Conservation (phyloP, 2,797 vertebrate species). For the Gymnoscopelus microlampas region DNA sequence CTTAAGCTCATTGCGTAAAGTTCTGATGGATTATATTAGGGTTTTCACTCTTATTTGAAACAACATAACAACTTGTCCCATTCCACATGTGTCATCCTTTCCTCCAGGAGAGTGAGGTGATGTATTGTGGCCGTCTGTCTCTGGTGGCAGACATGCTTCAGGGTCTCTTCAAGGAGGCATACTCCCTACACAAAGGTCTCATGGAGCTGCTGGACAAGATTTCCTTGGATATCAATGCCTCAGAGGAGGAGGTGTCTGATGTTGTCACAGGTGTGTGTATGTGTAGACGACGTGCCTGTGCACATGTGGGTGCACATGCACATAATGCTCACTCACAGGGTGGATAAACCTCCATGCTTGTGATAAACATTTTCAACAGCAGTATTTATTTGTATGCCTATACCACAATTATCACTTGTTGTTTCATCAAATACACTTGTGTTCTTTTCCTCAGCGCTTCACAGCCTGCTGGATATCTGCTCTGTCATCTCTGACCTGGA, state of each 20-base stretch:
- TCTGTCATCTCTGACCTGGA: conserved; percentile 91
- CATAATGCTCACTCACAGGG: too few relatives aligned
- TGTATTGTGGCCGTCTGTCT: conserved; percentile 90
- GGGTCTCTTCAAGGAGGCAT: conserved; percentile 91
- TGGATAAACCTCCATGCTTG: too few relatives aligned
- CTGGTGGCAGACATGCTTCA: conserved; percentile 93
- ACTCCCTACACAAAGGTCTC: conserved; percentile 91
- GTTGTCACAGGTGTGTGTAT: conserved; percentile 84
- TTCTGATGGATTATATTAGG: too few relatives aligned
- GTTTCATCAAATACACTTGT: conserved; percentile 1
- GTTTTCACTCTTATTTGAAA: too few relatives aligned
- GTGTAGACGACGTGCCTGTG: background rate
- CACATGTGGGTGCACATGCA: background rate
- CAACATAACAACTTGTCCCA: background rate
- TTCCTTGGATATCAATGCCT: conserved; percentile 73
- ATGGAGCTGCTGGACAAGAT: conserved; percentile 89
- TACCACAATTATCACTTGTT: background rate
- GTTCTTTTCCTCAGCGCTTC: conserved; percentile 84
- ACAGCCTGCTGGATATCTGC: conserved; percentile 92
- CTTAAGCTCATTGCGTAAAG: too few relatives aligned
- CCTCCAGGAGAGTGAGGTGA: conserved; percentile 88
- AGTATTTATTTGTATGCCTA: background rate
- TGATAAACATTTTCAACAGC: too few relatives aligned
- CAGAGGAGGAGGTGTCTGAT: conserved; percentile 80
- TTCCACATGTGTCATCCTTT: conserved; percentile 16